A percentile compares a stretch with the other conserved stretches of the same genome.
Evolutionary conservation across 2,113 vertebrate species (phyloP).

Genomic region (Syrmaticus mikado): DNA sequence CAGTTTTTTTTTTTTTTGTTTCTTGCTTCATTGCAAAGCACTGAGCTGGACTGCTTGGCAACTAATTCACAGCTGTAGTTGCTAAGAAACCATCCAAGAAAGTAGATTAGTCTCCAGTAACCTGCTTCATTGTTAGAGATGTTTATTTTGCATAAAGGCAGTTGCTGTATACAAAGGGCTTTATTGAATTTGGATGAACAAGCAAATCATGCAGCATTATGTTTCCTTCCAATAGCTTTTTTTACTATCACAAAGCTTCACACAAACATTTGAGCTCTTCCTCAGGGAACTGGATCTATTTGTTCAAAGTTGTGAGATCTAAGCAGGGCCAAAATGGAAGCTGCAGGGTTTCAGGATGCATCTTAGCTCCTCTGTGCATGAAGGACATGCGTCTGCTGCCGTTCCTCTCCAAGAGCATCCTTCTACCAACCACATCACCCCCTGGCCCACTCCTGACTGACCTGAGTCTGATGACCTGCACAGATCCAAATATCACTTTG

Average conservation of each 20-base stretch:
- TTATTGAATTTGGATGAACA: conserved; percentile 20
- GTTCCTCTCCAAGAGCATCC: neutral
- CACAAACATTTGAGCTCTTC: neutral
- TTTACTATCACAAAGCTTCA: conserved; percentile 2
- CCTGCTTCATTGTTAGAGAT: conserved; percentile 39
- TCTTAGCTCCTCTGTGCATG: fast-evolving
- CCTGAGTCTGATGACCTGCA: fast-evolving
- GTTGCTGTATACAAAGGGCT: conserved; percentile 2
- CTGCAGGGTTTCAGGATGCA: fast-evolving
- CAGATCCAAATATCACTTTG: fast-evolving
- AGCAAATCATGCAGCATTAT: conserved; percentile 15
- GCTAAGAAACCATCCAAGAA: conserved; percentile 7
- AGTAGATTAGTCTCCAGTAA: conserved; percentile 21
- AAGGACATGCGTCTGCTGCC: neutral
- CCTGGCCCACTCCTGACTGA: neutral
- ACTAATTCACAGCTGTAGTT: conserved; percentile 5
- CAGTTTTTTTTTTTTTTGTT: neutral
- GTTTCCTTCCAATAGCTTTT: neutral
- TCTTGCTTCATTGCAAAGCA: conserved; percentile 23
- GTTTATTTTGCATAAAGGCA: conserved; percentile 51
- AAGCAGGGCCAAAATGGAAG: neutral
- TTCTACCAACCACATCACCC: neutral
- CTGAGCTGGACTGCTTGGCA: neutral
- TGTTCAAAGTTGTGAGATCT: neutral
- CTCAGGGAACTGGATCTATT: neutral